Evolutionary conservation across 1,140 invertebrate species (phyloP).

Genomic region (Anagrus nilaparvatae): DNA sequence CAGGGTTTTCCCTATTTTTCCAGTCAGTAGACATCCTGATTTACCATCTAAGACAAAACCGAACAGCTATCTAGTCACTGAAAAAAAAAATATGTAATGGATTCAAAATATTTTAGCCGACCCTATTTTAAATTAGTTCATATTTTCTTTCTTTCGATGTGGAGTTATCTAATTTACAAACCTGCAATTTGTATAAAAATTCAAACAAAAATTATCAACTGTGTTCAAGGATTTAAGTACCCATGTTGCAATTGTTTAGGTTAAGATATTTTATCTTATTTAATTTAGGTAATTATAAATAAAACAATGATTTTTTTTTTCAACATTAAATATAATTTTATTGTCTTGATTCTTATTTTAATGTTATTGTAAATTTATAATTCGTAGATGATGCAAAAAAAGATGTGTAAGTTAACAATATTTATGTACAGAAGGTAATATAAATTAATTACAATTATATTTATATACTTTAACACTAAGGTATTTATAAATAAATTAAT

Average conservation of each 20-base stretch:
- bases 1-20: no score
- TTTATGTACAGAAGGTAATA: constrained; percentile 9
- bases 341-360: constrained; percentile 30
- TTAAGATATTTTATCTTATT: not conserved
- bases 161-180: no score
- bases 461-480: constrained; percentile 12
- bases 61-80: no score
- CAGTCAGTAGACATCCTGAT: no score
- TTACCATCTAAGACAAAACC: no score
- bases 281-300: not conserved
- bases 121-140: no score
- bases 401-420: constrained; percentile 16
- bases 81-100: no score
- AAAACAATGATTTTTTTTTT: constrained; percentile 11
- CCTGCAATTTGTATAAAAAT: no score
- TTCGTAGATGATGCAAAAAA: constrained; percentile 20
- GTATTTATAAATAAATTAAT: constrained; percentile 26
- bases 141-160: no score
- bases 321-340: constrained; percentile 38
- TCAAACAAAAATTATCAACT: no score
- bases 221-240: not conserved
- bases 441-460: constrained; percentile 16
- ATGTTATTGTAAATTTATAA: constrained; percentile 20
- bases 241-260: not conserved
- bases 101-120: no score